Conservation (phyloP, 2,113 vertebrate genomes). For the Rhynchomys soricoides region DNA sequence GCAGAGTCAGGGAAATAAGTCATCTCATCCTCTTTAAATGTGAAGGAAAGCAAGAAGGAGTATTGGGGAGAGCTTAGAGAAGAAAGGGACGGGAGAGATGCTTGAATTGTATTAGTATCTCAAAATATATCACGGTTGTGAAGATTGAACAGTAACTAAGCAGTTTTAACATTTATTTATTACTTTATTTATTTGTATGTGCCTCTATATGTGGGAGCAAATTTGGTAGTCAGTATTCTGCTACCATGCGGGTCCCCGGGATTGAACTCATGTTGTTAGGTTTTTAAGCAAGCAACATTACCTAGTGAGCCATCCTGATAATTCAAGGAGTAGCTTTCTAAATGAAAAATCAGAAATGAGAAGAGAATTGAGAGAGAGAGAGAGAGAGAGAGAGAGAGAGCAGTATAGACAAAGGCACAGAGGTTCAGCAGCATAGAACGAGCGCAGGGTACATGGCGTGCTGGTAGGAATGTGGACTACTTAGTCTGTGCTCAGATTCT, state of each 20-base stretch:
- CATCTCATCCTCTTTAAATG: neutral
- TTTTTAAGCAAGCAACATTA: neutral
- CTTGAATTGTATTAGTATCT: neutral
- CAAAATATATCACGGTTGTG: neutral
- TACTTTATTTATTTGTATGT: neutral
- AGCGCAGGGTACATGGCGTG: neutral
- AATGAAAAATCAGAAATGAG: neutral
- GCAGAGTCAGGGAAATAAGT: neutral
- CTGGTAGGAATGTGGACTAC: neutral
- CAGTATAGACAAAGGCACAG: neutral
- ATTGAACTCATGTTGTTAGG: neutral
- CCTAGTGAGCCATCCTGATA: neutral
- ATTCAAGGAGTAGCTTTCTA: neutral
- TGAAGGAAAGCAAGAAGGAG: neutral
- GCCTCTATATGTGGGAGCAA: neutral
- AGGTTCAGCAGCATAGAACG: neutral
- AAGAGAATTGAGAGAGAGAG: neutral
- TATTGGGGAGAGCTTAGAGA: neutral
- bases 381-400: neutral
- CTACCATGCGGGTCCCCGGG: no score
- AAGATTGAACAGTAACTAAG: neutral
- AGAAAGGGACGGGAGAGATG: neutral
- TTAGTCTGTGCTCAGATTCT: neutral
- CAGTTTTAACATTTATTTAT: neutral
- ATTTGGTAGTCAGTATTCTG: neutral